A percentile compares a stretch with the other conserved stretches of the same genome.
These are phyloP conservation scores for Trididemnum nubilum DNA, from an alignment of 23 tunicate species.

Conservation along the genomic window DNA sequence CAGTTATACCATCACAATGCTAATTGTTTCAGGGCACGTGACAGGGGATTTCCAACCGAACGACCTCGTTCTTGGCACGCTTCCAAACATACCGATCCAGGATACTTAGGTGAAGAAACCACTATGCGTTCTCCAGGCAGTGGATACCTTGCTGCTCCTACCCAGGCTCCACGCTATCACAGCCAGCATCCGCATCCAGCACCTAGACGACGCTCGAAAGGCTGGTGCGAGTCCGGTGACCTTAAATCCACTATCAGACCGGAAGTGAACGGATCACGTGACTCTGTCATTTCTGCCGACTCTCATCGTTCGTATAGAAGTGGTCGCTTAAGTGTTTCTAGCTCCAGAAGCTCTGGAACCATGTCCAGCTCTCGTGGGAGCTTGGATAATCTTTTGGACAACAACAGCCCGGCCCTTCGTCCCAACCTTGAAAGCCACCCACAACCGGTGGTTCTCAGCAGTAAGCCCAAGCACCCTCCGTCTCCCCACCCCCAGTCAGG, in stretches of 20 bases:
- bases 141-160: slow-evolving; percentile 29
- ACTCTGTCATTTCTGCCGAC: slow-evolving; percentile 58
- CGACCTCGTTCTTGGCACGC: slow-evolving; percentile 96
- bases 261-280: slow-evolving; percentile 63
- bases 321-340: slow-evolving; percentile 49
- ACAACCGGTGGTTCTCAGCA: background rate
- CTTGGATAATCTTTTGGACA: slow-evolving; percentile 51
- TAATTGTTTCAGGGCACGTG: slow-evolving; percentile 53
- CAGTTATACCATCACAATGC: too few relatives aligned
- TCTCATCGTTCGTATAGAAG: slow-evolving; percentile 63
- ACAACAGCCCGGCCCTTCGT: background rate
- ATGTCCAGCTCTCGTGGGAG: slow-evolving; percentile 76
- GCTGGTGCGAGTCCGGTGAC: slow-evolving; percentile 87
- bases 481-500: slow-evolving; percentile 46
- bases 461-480: slow-evolving; percentile 14
- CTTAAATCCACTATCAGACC: slow-evolving; percentile 55
- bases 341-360: slow-evolving; percentile 60
- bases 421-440: slow-evolving; percentile 16
- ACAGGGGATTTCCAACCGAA: slow-evolving; percentile 49
- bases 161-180: slow-evolving; percentile 14
- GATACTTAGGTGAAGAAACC: slow-evolving; percentile 5
- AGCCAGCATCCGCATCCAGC: slow-evolving; percentile 27
- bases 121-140: slow-evolving; percentile 66
- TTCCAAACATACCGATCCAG: slow-evolving; percentile 60
- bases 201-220: slow-evolving; percentile 54